These are phyloP conservation scores for Nycteola revayana DNA, from an alignment of 2,888 invertebrate genomes.

Conservation along the genomic window DNA sequence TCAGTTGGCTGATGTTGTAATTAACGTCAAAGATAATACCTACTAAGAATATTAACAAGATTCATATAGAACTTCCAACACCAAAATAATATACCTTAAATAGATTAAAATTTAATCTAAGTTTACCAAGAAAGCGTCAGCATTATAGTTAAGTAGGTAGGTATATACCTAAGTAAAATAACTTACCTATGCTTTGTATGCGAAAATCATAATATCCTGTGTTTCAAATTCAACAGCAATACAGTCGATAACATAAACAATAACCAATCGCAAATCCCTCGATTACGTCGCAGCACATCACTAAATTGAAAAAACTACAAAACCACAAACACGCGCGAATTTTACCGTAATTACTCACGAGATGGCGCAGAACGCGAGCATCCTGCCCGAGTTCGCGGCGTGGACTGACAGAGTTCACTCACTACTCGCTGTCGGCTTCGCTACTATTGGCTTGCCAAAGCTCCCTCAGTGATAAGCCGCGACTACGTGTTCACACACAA, in stretches of 20 bases:
- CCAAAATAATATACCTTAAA: too few species aligned
- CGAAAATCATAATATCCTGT: constrained; percentile 13
- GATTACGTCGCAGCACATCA: constrained; percentile 14
- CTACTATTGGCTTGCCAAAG: constrained; percentile 1
- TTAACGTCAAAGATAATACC: too few species aligned
- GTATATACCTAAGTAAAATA: too few species aligned
- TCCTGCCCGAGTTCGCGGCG: constrained; percentile 6
- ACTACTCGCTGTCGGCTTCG: background rate
- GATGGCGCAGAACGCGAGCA: constrained; percentile 12
- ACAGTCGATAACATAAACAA: constrained; percentile 7
- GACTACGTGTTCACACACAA: too few species aligned
- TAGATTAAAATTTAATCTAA: too few species aligned
- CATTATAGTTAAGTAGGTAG: too few species aligned
- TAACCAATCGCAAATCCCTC: constrained; percentile 9
- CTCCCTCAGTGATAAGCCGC: background rate
- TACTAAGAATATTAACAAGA: too few species aligned
- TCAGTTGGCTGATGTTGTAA: too few species aligned
- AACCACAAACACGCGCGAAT: constrained; percentile 9
- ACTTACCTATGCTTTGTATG: constrained; percentile 20
- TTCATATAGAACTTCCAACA: too few species aligned
- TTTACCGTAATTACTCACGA: constrained; percentile 7
- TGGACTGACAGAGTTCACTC: constrained; percentile 13
- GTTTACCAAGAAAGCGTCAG: too few species aligned
- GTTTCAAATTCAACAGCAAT: too few species aligned
- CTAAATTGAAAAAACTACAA: constrained; percentile 8